A percentile compares a stretch with the other conserved stretches of the same genome.
phyloP scores from a whole-genome alignment of 2,797 vertebrate species.

The Lagodon rhomboides region DNA sequence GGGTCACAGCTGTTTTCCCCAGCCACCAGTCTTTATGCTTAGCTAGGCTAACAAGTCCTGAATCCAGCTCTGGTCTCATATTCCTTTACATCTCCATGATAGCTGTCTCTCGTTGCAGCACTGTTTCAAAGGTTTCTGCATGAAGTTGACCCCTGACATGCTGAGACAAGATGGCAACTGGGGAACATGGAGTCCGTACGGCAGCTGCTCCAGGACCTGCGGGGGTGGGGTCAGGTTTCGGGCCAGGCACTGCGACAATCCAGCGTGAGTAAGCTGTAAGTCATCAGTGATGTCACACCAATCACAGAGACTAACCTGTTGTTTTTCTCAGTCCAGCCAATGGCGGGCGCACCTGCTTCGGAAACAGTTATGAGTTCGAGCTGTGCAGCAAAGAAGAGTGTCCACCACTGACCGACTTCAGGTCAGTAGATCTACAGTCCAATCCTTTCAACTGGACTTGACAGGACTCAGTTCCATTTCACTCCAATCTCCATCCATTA shows the following conservation, averaged over 20 bases:
- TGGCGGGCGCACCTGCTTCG: slow-evolving; percentile 93
- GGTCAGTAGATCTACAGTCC: slow-evolving; percentile 44
- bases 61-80: background rate
- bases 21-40: background rate
- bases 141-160: slow-evolving; percentile 93
- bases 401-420: slow-evolving; percentile 90
- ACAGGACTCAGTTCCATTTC: background rate
- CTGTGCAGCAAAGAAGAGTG: slow-evolving; percentile 93
- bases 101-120: slow-evolving; percentile 61
- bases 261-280: slow-evolving; percentile 87
- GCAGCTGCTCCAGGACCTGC: slow-evolving; percentile 93
- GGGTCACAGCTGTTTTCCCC: background rate
- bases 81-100: background rate
- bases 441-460: background rate
- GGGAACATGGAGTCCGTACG: slow-evolving; percentile 94
- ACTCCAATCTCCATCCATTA: no score
- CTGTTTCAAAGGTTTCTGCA: slow-evolving; percentile 96
- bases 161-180: slow-evolving; percentile 95
- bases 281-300: slow-evolving; percentile 33
- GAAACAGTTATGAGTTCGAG: slow-evolving; percentile 94
- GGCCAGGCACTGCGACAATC: slow-evolving; percentile 92
- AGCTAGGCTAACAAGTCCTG: background rate
- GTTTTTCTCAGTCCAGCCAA: slow-evolving; percentile 90
- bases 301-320: slow-evolving; percentile 37
- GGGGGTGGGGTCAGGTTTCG: slow-evolving; percentile 92